Evolutionary conservation across 35 echinoderm and acorn worm genomes (phyloP).

Genomic region (Acanthaster planci): DNA sequence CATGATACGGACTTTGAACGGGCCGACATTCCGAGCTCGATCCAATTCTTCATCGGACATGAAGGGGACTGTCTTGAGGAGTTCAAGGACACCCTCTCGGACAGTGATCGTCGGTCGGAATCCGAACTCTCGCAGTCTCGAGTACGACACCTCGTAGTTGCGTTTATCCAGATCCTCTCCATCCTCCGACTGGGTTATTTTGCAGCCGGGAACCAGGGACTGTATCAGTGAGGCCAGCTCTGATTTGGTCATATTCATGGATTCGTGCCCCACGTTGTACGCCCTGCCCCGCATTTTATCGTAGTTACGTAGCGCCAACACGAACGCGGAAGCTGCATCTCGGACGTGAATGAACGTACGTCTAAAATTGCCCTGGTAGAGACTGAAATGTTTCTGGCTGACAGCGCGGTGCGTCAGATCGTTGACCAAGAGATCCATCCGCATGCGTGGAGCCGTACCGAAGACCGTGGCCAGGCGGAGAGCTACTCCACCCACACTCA

Average conservation of each 20-base stretch:
- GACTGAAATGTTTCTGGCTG: conserved; percentile 51
- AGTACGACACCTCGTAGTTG: conserved; percentile 76
- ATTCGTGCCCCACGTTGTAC: conserved; percentile 68
- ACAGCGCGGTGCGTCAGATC: conserved; percentile 72
- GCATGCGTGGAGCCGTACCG: conserved; percentile 66
- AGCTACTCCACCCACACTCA: conserved; percentile 53
- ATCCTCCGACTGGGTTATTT: conserved; percentile 36
- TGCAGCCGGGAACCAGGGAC: conserved; percentile 42
- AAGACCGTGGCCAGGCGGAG: conserved; percentile 79
- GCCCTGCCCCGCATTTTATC: conserved; percentile 70
- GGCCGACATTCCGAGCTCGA: conserved; percentile 60
- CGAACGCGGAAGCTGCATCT: conserved; percentile 60
- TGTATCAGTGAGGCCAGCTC: conserved; percentile 60
- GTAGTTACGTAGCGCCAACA: conserved; percentile 69
- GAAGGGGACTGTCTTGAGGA: conserved; percentile 68
- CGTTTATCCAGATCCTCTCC: conserved; percentile 80
- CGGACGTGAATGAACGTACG: conserved; percentile 74
- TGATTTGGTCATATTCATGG: conserved; percentile 78
- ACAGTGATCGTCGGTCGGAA: conserved; percentile 55
- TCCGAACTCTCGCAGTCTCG: conserved; percentile 55
- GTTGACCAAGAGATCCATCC: conserved; percentile 73
- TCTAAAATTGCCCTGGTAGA: conserved; percentile 71
- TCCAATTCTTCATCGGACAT: conserved; percentile 46
- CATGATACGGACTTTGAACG: not conserved
- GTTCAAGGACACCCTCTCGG: conserved; percentile 57